Evolutionary conservation across 2,888 invertebrate species (phyloP).

Genomic region (Steinernema carpocapsae): DNA sequence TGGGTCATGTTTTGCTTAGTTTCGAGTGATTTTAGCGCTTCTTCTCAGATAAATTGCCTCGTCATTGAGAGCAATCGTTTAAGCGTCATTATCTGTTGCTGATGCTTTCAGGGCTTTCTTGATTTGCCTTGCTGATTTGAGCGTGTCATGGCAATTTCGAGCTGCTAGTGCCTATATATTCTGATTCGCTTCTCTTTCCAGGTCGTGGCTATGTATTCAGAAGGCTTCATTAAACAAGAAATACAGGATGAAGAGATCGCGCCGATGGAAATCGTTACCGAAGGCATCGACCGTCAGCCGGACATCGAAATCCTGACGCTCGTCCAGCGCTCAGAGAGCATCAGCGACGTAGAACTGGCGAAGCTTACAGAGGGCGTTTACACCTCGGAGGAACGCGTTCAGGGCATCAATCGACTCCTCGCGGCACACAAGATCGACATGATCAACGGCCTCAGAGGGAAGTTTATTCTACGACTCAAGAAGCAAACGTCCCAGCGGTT

Average conservation of each 20-base stretch:
- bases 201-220: too few relatives aligned
- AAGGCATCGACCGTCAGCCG: background rate
- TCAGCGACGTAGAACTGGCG: conserved; percentile 9
- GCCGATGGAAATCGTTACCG: background rate
- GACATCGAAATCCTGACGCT: background rate
- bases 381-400: conserved; percentile 6
- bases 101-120: too few relatives aligned
- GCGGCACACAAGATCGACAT: background rate
- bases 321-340: background rate
- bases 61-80: too few relatives aligned
- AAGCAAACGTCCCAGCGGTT: conserved; percentile 40
- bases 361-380: conserved; percentile 20
- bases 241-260: background rate
- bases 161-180: too few relatives aligned
- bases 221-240: background rate
- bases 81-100: too few relatives aligned
- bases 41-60: too few relatives aligned
- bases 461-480: conserved; percentile 40
- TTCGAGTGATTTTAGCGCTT: too few relatives aligned
- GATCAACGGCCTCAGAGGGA: conserved; percentile 4
- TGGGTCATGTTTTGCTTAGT: too few relatives aligned
- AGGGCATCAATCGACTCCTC: background rate
- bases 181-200: too few relatives aligned
- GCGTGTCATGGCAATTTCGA: too few relatives aligned
- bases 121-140: too few relatives aligned